Percentiles rank a stretch among this genome's conserved stretches.
Evolutionary conservation across 2,888 invertebrate genomes (phyloP).

Genomic region (Bhutanitis thaidina): DNA sequence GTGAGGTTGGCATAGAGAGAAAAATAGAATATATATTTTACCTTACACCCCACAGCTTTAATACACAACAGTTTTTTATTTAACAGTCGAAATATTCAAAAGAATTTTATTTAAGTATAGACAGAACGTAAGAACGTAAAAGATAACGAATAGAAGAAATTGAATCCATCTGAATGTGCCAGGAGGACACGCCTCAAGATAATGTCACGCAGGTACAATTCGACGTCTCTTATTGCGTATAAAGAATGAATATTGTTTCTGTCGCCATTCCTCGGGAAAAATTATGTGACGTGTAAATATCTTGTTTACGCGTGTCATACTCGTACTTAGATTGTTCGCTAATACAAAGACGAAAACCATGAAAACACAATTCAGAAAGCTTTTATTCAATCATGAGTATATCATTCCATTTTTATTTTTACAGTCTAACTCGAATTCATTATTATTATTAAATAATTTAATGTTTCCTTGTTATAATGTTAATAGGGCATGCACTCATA

Average conservation of each 20-base stretch:
- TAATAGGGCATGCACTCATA: too few species aligned
- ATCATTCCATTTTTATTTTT: too few species aligned
- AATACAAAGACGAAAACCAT: constrained; percentile 6
- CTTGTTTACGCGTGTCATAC: constrained; percentile 12
- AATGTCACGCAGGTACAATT: constrained; percentile 20
- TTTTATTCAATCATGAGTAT: not conserved
- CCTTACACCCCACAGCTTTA: too few species aligned
- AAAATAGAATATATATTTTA: too few species aligned
- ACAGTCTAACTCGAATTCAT: too few species aligned
- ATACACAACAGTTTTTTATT: too few species aligned
- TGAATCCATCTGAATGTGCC: not conserved
- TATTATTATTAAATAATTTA: too few species aligned
- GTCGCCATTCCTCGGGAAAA: constrained; percentile 16
- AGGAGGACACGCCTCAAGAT: constrained; percentile 10
- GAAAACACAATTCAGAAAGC: not conserved
- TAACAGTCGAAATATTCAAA: too few species aligned
- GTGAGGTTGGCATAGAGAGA: too few species aligned
- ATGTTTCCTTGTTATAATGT: too few species aligned
- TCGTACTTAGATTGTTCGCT: constrained; percentile 6
- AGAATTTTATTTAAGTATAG: too few species aligned
- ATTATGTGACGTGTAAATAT: constrained; percentile 22
- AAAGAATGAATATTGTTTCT: constrained; percentile 20
- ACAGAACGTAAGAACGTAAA: too few species aligned
- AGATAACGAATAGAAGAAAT: not conserved
- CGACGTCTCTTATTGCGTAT: constrained; percentile 15